A percentile compares a stretch with the other conserved stretches of the same genome.
Evolutionary conservation across 2,888 invertebrate species (phyloP).

Genomic region (Eremobia ochroleuca): DNA sequence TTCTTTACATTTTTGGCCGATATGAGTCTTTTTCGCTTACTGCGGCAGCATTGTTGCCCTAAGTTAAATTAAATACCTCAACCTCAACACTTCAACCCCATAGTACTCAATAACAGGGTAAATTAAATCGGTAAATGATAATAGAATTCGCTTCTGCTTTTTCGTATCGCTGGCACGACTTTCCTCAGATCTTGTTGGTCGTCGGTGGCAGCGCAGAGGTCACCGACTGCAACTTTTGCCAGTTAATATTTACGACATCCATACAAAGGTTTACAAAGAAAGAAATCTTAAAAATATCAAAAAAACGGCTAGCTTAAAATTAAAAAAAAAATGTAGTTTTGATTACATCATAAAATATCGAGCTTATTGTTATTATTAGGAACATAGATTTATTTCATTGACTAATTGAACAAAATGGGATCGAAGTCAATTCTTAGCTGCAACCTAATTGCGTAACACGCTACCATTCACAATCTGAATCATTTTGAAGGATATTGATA

Average conservation of each 20-base stretch:
- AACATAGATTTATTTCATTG: background rate
- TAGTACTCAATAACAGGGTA: background rate
- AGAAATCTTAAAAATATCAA: background rate
- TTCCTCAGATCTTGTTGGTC: background rate
- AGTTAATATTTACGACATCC: background rate
- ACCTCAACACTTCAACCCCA: too few relatives aligned
- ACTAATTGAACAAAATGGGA: background rate
- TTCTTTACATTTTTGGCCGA: too few relatives aligned
- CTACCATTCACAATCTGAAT: too few relatives aligned
- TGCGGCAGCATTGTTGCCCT: too few relatives aligned
- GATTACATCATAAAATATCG: background rate
- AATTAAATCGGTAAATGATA: background rate
- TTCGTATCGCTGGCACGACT: background rate
- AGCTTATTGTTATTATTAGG: background rate
- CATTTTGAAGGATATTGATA: too few relatives aligned
- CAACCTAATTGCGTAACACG: too few relatives aligned
- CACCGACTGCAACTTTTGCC: background rate
- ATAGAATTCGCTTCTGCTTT: background rate
- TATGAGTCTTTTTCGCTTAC: too few relatives aligned
- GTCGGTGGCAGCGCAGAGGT: too few relatives aligned
- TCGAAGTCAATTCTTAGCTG: too few relatives aligned
- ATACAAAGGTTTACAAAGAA: background rate
- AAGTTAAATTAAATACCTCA: background rate
- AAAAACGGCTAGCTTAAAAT: background rate
- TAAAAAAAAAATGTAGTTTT: background rate